Base-by-base conservation (phyloP, 1,140 invertebrate species). In the Aphaenogaster ashmeadi region DNA sequence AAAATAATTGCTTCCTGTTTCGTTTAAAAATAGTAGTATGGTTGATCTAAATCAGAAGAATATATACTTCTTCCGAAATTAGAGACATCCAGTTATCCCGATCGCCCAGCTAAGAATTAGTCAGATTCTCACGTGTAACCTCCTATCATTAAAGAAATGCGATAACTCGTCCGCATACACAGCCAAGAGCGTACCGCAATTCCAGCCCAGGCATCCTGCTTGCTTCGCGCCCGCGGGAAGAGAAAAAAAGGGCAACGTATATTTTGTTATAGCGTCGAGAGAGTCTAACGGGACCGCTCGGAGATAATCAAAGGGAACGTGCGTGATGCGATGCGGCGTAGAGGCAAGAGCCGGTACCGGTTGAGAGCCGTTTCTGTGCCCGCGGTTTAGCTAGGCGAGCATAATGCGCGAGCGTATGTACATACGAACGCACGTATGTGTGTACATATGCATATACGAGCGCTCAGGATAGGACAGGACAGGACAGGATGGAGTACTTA, bases 401-500 rank as follows among this genome's bases (percentile, higher is more conserved):
- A 89, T 92, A 92, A 90, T 90, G 77, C 91, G 84, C 88, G 80
- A 89, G 62, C 80, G 52, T 58, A 36, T 21, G 67, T 74, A 83
- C 50, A 56, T 58, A 44, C 9, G 38, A 15, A 6, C 41, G 74
- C 38, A 5, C 27, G 41, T 54, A 41, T 7, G 18, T 62, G 56
- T 41, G 85, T 74, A 72, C 21, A 54, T 66, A 72, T 54, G 71
- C 58, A 47, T 50, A 77, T 75, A 87, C 74, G 56, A 79, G 75
- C 86, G 77, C 50, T 64, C 79, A 87, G 79, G 86, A 89, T 79
- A 69, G 87, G 81, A 88, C 79, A 90, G 69, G 67, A 89, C 60
- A 89, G 81, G 88, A 87, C 88, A 90, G 79, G 87, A 91, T 91
- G 89, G 80, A 91, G 89, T 92, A 88, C 86, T 90, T 92, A 91